Percentiles rank a stretch among this genome's conserved stretches.
Evolutionary conservation across 2,113 vertebrate genomes (phyloP).

Genomic region (Sciurus niger): DNA sequence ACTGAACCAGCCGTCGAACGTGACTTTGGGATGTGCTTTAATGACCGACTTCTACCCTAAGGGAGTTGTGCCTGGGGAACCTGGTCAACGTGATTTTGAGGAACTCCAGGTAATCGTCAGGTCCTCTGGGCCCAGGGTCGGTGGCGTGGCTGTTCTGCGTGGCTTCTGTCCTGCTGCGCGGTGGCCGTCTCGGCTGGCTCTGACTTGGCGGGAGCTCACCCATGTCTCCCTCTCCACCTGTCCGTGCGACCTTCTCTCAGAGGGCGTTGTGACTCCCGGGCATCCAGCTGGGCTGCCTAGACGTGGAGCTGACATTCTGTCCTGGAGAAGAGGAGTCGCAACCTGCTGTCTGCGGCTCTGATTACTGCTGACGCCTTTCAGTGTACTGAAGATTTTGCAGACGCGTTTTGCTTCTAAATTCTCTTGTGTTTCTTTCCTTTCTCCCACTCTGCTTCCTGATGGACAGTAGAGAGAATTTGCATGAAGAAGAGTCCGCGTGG

Average conservation of each 20-base stretch:
- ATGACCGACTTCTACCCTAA: neutral
- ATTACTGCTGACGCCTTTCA: neutral
- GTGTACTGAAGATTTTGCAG: neutral
- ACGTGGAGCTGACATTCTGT: neutral
- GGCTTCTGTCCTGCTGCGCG: neutral
- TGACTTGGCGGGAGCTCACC: neutral
- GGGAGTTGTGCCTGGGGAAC: neutral
- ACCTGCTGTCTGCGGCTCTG: neutral
- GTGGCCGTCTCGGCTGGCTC: neutral
- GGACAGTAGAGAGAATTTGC: neutral
- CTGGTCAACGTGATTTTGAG: neutral
- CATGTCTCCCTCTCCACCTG: slow-evolving; percentile 24
- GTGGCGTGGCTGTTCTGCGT: no score
- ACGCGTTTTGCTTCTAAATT: neutral
- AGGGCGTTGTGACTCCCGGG: neutral
- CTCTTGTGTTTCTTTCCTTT: neutral
- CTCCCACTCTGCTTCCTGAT: neutral
- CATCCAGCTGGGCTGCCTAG: neutral
- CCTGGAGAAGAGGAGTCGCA: neutral
- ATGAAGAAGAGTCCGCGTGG: neutral
- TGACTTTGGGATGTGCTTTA: neutral
- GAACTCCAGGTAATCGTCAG: neutral
- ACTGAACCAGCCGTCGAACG: neutral
- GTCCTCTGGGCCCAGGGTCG: neutral
- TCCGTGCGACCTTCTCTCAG: neutral